These are phyloP conservation scores for Tamias sibiricus DNA, from an alignment of 2,113 vertebrate genomes.

Conservation along the genomic window DNA sequence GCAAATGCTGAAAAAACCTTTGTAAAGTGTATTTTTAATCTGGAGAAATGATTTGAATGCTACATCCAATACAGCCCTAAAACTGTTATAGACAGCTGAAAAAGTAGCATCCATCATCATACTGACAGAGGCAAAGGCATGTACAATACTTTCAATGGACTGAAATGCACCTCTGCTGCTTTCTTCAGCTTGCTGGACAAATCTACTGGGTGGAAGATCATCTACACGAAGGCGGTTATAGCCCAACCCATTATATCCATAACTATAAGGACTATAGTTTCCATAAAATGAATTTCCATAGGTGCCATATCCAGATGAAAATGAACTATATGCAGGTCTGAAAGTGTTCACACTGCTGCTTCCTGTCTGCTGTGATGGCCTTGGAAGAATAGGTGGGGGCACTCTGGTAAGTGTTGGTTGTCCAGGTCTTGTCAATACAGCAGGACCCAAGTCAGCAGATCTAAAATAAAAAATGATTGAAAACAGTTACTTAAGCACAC, in stretches of 20 bases:
- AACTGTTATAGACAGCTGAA: slow-evolving; percentile 98
- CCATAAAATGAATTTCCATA: slow-evolving; percentile 92
- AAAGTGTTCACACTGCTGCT: slow-evolving; percentile 86
- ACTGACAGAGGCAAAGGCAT: slow-evolving; percentile 96
- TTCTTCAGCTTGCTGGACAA: slow-evolving; percentile 98
- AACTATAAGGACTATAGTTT: slow-evolving; percentile 90
- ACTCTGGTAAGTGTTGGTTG: slow-evolving; percentile 92
- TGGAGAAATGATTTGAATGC: slow-evolving; percentile 98
- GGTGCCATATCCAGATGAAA: slow-evolving; percentile 91
- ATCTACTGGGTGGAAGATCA: slow-evolving; percentile 93
- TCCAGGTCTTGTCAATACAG: slow-evolving; percentile 85
- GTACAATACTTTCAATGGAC: slow-evolving; percentile 98
- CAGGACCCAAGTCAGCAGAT: slow-evolving; percentile 90
- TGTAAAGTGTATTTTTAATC: slow-evolving; percentile 95
- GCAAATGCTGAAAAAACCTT: slow-evolving; percentile 98
- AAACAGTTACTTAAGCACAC: slow-evolving; percentile 19
- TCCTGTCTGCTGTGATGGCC: slow-evolving; percentile 90
- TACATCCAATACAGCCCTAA: slow-evolving; percentile 97
- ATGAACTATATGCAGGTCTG: slow-evolving; percentile 92
- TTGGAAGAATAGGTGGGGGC: slow-evolving; percentile 93
- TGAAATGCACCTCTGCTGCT: slow-evolving; percentile 98
- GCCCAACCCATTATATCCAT: slow-evolving; percentile 89
- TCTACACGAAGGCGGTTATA: slow-evolving; percentile 92
- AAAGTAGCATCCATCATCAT: slow-evolving; percentile 99
- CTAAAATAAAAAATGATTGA: slow-evolving; percentile 84